Base-by-base conservation (phyloP, 1,140 invertebrate species). In the Eueides isabella region DNA sequence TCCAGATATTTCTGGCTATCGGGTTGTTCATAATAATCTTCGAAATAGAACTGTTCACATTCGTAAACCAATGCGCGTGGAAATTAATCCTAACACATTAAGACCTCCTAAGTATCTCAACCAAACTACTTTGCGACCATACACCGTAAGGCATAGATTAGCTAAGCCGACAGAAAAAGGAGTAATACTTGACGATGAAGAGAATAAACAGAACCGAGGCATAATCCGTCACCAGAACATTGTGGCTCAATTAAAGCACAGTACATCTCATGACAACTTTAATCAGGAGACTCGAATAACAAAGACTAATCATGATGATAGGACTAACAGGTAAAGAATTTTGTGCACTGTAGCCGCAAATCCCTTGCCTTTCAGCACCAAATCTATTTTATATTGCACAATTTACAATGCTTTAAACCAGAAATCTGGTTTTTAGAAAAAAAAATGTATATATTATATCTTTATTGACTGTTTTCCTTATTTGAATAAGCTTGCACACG, bases 291-390 rank as follows among this genome's bases (percentile, higher is more conserved):
- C 92, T 85, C 89, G 93, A 72, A 84, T 85, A 71, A 89, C 92
- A 80, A 92, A 93, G 80, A 92, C 86, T 83, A 89, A 85, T 83
- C 90, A 93, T 87, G 92, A 94, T 80, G 92, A 91, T 85, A 93
- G 86, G 81, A 92, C 88, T 55, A 94, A 94, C 92, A 94, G 93
- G 93, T 94, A 93, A 91, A 73, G 66, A 76, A 76, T 31, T 63
- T 38, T 71, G 14, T 31, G 55, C 28, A 69, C 55, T 31, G 16
- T n/a, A 38, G 26, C 26, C 16, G 29, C 31, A 61, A 29, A 28
- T 12, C 11, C 9, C 11, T 61, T 61, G 71, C n/a, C 41, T 44
- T 44, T 23, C 75, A 70, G 74, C 48, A 28, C 35, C 33, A 35
- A 72, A 16, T 7, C 71, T 71, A 48, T 12, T 70, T 30, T 38